These are phyloP conservation scores for Phenacoccus solenopsis DNA, from an alignment of 1,140 invertebrate species.

Conservation along the genomic window DNA sequence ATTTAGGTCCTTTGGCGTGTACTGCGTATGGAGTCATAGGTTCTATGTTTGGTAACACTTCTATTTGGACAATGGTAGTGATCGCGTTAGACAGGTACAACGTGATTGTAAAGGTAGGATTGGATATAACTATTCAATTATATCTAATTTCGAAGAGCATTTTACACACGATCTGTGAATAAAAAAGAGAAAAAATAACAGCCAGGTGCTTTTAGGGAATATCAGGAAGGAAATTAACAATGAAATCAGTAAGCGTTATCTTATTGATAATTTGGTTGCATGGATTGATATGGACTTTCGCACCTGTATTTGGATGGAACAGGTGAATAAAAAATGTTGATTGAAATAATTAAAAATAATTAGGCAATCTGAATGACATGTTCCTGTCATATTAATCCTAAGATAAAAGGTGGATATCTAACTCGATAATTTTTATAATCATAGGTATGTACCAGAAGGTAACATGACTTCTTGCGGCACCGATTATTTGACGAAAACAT, in stretches of 20 bases:
- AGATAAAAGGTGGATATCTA: too few species aligned
- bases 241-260: conserved; percentile 48
- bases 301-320: conserved; percentile 67
- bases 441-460: conserved; percentile 71
- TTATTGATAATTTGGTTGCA: conserved; percentile 57
- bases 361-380: too few species aligned
- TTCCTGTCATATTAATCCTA: too few species aligned
- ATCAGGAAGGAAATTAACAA: conserved; percentile 53
- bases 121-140: not conserved
- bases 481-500: conserved; percentile 59
- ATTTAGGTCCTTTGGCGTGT: conserved; percentile 60
- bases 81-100: conserved; percentile 74
- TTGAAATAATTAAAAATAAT: too few species aligned
- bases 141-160: too few species aligned
- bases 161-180: too few species aligned
- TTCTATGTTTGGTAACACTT: conserved; percentile 62
- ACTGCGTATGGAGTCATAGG: conserved; percentile 66
- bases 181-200: not conserved
- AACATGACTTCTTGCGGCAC: conserved; percentile 79
- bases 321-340: conserved; percentile 39
- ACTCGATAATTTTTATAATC: too few species aligned
- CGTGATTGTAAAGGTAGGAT: conserved; percentile 57
- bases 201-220: conserved; percentile 39
- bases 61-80: conserved; percentile 71
- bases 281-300: conserved; percentile 50